Evolutionary conservation across 2,888 invertebrate genomes (phyloP), one percentile per base, ranked within the genome.

Genomic region (Junonia oenone): DNA sequence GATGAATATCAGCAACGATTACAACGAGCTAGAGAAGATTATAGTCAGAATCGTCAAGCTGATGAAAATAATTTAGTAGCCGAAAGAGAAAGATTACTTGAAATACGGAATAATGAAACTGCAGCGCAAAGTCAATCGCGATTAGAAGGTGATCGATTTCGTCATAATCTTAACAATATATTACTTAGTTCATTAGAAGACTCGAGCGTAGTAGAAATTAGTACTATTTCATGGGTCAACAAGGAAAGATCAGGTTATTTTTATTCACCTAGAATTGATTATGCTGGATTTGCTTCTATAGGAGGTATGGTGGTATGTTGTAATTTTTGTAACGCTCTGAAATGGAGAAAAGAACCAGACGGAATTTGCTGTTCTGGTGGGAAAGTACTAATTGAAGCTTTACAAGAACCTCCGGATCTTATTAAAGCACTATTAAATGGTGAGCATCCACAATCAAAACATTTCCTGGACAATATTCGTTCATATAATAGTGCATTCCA

Each of bases 401-500:
- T 63, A n/a, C 29, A 37, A n/a, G 55, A 58, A 9, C 59, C 62
- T 9, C 48, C 58, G n/a, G 17, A 56, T n/a, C 22, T 45, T n/a
- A 26, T 61, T 19, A 59, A 64, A 55, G 14, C 37, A 29, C 9
- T 37, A 9, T n/a, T 52, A 1, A 14, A 11, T 45, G 61, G 62
- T 0, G 46, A 61, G 0, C 60, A 62, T 49, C 37, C 50, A 0
- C 48, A 55, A 6, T 64, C 61, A 1, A 63, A 62, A 51, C 62
- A 65, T 1, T 65, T 64, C 22, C 57, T 67, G 22, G 51, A 63
- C 9, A 45, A 58, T 19, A 56, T 62, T n/a, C 55, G 63, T 9
- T 11, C 22, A 8, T 66, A 58, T 46, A 64, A 64, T 51, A 63
- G 33, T 46, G 55, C 56, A 8, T 64, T 64, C 37, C 64, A 66